phyloP scores from a whole-genome alignment of 2,113 vertebrate genomes.

The Delphinus delphis region DNA sequence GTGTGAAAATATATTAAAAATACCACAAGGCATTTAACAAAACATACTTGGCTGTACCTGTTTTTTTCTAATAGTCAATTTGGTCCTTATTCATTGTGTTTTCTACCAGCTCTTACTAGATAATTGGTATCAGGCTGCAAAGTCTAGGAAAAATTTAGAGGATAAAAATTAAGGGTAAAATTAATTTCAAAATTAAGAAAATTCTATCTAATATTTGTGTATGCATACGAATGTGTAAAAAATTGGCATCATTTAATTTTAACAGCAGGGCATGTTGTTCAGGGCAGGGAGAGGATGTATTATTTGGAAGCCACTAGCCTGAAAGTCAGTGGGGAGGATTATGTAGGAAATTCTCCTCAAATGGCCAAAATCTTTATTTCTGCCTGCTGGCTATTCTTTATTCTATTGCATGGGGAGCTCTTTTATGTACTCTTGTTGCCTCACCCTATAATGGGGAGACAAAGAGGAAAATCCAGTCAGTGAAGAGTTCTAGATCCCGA shows the following conservation, averaged over 20 bases:
- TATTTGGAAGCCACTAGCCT: neutral
- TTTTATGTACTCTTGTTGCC: neutral
- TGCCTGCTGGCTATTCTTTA: neutral
- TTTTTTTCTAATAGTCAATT: neutral
- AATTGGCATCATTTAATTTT: neutral
- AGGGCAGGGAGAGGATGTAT: neutral
- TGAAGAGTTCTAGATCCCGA: neutral
- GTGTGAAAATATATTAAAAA: neutral
- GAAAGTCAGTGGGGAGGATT: neutral
- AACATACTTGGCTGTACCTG: neutral
- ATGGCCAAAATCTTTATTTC: neutral
- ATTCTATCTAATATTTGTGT: neutral
- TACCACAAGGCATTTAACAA: neutral
- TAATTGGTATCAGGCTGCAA: neutral
- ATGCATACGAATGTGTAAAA: neutral
- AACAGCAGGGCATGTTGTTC: neutral
- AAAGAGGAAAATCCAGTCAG: neutral
- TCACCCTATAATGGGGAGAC: neutral
- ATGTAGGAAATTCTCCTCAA: neutral
- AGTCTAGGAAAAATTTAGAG: neutral
- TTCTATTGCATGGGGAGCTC: neutral
- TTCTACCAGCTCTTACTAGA: neutral
- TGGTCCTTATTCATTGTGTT: neutral
- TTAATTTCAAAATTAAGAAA: neutral
- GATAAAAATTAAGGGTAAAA: neutral